Conservation (phyloP, 2,113 vertebrate species). For the Leiothrix lutea region DNA sequence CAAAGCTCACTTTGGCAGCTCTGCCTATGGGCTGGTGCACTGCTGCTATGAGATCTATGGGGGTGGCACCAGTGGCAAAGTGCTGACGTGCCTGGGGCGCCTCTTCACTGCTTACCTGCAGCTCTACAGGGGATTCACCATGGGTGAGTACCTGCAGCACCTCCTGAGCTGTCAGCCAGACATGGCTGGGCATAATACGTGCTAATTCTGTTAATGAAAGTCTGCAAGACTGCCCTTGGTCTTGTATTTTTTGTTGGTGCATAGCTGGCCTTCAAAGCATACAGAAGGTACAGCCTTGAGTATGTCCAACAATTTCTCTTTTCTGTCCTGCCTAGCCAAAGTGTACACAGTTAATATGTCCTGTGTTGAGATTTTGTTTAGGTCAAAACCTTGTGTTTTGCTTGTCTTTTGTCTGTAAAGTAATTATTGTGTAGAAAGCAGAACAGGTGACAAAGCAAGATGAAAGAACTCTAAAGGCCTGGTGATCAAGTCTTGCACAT, state of each 20-base stretch:
- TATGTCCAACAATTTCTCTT: neutral
- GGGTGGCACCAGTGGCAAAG: constrained; percentile 86
- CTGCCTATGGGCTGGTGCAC: constrained; percentile 93
- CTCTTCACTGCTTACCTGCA: constrained; percentile 97
- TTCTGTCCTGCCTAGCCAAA: neutral
- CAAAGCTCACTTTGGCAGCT: constrained; percentile 97
- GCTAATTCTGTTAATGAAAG: neutral
- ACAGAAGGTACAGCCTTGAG: neutral
- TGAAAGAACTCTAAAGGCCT: neutral
- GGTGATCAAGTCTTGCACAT: neutral
- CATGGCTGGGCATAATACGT: neutral
- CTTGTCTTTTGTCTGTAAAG: neutral
- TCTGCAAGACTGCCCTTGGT: neutral
- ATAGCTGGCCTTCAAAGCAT: neutral
- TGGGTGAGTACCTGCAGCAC: constrained; percentile 78
- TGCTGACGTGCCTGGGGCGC: constrained; percentile 91
- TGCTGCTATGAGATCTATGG: constrained; percentile 96
- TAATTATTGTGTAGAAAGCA: neutral
- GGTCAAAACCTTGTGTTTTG: neutral
- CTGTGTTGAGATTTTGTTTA: neutral
- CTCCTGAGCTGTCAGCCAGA: neutral
- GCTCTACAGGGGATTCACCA: constrained; percentile 93
- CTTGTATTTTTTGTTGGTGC: neutral
- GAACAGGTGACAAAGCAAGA: neutral
- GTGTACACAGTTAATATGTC: neutral